Evolutionary conservation across 1,140 invertebrate species (phyloP).

Genomic region (Rhysida immarginata): DNA sequence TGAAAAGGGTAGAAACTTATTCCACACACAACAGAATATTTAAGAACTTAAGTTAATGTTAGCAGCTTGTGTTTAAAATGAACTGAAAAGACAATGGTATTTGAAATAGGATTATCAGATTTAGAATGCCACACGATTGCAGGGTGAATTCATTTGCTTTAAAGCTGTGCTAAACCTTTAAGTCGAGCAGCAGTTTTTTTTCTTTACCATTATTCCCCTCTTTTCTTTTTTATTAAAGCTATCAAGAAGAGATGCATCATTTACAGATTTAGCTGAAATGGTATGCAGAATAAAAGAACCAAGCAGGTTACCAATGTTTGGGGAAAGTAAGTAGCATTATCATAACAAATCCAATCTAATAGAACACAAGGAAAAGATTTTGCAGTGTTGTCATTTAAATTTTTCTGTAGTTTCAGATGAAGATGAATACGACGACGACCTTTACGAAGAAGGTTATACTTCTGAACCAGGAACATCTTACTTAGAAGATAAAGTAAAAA

Average conservation of each 20-base stretch:
- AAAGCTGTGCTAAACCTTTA: too few relatives aligned
- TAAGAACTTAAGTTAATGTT: neutral
- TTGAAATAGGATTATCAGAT: neutral
- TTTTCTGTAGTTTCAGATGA: constrained; percentile 31
- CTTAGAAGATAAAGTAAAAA: constrained; percentile 13
- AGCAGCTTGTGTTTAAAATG: neutral
- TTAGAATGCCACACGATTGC: neutral
- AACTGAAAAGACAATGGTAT: neutral
- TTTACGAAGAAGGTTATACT: constrained; percentile 62
- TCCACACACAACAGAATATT: neutral
- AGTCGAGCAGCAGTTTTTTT: neutral
- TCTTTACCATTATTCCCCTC: neutral
- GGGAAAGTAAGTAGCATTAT: constrained; percentile 2
- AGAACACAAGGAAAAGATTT: constrained; percentile 13
- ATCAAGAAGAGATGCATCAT: constrained; percentile 39
- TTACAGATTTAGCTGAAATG: constrained; percentile 91
- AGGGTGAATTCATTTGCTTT: too few relatives aligned
- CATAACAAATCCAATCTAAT: constrained; percentile 1
- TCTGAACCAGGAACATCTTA: constrained; percentile 47
- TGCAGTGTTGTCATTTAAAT: constrained; percentile 27
- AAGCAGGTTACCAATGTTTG: constrained; percentile 14
- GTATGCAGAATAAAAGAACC: constrained; percentile 69
- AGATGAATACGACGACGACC: constrained; percentile 46
- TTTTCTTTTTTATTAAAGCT: constrained; percentile 22
- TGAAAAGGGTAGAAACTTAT: too few relatives aligned